A percentile compares a stretch with the other conserved stretches of the same genome.
Conservation (phyloP, 2,888 invertebrate genomes). For the Clitarchus hookeri region DNA sequence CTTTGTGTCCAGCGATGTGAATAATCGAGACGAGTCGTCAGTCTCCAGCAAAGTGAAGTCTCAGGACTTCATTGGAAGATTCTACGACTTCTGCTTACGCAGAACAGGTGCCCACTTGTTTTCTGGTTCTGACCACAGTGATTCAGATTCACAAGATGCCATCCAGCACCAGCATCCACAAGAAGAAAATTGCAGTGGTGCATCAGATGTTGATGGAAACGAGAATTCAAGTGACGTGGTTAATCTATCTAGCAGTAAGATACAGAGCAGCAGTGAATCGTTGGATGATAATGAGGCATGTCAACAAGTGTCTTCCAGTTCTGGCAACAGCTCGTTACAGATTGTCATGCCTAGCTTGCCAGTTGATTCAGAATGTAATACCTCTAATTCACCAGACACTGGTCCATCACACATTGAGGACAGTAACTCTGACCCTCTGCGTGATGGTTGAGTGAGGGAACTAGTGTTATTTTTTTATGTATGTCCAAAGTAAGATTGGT, state of each 20-base stretch:
- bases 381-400: neutral
- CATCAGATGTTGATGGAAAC: neutral
- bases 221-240: neutral
- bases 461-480: neutral
- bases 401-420: neutral
- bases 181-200: neutral
- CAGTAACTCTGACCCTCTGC: neutral
- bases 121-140: neutral
- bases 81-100: neutral
- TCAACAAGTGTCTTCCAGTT: neutral
- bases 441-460: neutral
- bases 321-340: neutral
- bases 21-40: neutral
- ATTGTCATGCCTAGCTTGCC: neutral
- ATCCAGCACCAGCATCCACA: neutral
- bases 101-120: neutral
- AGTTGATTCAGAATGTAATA: neutral
- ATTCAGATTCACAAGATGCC: conserved; percentile 6
- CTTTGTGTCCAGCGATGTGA: neutral
- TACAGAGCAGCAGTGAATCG: neutral
- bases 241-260: neutral
- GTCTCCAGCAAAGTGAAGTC: neutral
- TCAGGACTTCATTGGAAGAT: neutral
- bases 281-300: neutral
- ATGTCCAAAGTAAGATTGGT: neutral